phyloP scores from a whole-genome alignment of 2,888 invertebrate genomes.

The Apamea crenata region DNA sequence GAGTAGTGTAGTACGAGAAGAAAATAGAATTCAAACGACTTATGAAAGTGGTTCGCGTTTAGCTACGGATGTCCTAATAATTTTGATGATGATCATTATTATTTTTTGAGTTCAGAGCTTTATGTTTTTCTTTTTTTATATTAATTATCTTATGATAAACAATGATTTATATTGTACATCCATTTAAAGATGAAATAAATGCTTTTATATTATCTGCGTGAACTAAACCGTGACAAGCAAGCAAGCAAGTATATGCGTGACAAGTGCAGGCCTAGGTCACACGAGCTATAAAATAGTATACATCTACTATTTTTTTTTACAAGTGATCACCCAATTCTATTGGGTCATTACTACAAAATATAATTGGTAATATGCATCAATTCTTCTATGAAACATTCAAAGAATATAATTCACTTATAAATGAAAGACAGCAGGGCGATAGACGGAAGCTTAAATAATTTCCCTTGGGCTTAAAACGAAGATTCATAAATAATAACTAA shows the following conservation, averaged over 20 bases:
- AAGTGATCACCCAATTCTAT: not conserved
- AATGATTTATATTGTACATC: not conserved
- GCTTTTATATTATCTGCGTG: not conserved
- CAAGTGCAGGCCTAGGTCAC: no score
- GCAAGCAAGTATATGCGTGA: no score
- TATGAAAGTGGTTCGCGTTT: not conserved
- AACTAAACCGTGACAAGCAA: no score
- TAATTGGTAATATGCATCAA: not conserved
- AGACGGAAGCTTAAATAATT: slow-evolving; percentile 56
- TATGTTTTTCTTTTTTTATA: no score
- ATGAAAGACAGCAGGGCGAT: slow-evolving; percentile 14
- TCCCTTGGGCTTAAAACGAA: slow-evolving; percentile 51
- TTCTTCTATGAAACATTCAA: not conserved
- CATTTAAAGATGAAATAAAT: not conserved
- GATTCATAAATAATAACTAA: slow-evolving; percentile 63
- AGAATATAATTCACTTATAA: slow-evolving; percentile 32
- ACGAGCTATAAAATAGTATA: no score
- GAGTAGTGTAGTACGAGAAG: not conserved
- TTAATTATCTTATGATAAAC: not conserved
- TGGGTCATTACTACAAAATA: not conserved
- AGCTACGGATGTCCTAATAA: not conserved
- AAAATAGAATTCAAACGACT: not conserved
- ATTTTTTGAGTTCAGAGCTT: not conserved
- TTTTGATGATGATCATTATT: not conserved
- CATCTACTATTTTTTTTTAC: not conserved